Conservation (phyloP, 2,888 invertebrate species). For the Yponomeuta sedellus region DNA sequence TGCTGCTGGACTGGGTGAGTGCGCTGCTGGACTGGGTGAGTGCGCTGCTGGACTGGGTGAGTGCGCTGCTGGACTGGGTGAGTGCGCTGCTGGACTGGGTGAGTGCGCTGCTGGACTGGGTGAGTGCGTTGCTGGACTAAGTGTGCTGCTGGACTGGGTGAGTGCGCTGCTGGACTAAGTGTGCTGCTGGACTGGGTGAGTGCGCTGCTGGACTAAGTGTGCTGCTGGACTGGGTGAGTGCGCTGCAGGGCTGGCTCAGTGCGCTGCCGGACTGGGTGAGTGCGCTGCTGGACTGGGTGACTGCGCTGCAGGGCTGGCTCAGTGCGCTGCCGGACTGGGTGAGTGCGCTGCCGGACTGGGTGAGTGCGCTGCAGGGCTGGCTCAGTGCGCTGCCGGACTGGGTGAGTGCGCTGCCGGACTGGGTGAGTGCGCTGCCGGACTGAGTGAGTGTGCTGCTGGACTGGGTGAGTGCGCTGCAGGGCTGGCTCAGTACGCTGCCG, state of each 20-base stretch:
- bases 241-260: background rate
- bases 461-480: too few species aligned
- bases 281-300: background rate
- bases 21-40: background rate
- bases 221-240: background rate
- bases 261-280: background rate
- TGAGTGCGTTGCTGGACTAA: background rate
- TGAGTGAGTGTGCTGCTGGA: too few species aligned
- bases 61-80: background rate
- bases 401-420: background rate
- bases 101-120: too few species aligned
- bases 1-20: too few species aligned
- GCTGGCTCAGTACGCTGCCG: too few species aligned
- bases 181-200: too few species aligned
- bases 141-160: too few species aligned
- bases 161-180: too few species aligned
- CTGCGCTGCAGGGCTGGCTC: slow-evolving; percentile 77
- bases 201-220: too few species aligned
- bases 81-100: too few species aligned
- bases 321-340: slow-evolving; percentile 86
- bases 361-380: background rate
- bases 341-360: slow-evolving; percentile 78
- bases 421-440: background rate
- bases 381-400: too few species aligned
- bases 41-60: background rate